Evolutionary conservation across 2,888 invertebrate species (phyloP).

Genomic region (Phorcus lineatus): DNA sequence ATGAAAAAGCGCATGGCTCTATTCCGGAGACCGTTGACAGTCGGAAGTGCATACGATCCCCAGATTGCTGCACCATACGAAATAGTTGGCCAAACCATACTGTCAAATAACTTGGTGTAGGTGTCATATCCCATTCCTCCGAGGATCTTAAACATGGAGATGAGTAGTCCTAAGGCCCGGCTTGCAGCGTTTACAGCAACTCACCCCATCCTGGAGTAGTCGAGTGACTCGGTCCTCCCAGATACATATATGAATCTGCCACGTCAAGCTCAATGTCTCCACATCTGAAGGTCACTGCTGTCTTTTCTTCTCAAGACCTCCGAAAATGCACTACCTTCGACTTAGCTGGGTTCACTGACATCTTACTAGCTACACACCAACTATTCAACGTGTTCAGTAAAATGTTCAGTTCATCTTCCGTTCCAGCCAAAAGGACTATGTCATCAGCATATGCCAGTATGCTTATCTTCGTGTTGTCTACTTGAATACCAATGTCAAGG

Average conservation of each 20-base stretch:
- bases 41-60: neutral
- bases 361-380: neutral
- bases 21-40: conserved; percentile 23
- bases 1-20: conserved; percentile 21
- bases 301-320: neutral
- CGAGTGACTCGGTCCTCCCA: conserved; percentile 18
- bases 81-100: neutral
- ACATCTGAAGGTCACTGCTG: neutral
- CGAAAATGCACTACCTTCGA: too few relatives aligned
- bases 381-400: neutral
- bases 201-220: conserved; percentile 24
- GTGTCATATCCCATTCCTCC: neutral
- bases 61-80: conserved; percentile 26
- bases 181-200: conserved; percentile 1
- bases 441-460: too few relatives aligned
- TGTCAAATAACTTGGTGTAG: conserved; percentile 27
- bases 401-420: neutral
- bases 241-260: neutral
- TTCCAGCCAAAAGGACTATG: neutral
- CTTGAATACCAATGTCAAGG: too few relatives aligned
- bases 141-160: conserved; percentile 12
- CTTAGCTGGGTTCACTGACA: neutral
- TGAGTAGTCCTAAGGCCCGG: conserved; percentile 24
- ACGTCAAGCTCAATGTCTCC: neutral
- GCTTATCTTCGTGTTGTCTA: too few relatives aligned